These are phyloP conservation scores for Crypturellus undulatus DNA, from an alignment of 2,113 vertebrate genomes.

Conservation along the genomic window DNA sequence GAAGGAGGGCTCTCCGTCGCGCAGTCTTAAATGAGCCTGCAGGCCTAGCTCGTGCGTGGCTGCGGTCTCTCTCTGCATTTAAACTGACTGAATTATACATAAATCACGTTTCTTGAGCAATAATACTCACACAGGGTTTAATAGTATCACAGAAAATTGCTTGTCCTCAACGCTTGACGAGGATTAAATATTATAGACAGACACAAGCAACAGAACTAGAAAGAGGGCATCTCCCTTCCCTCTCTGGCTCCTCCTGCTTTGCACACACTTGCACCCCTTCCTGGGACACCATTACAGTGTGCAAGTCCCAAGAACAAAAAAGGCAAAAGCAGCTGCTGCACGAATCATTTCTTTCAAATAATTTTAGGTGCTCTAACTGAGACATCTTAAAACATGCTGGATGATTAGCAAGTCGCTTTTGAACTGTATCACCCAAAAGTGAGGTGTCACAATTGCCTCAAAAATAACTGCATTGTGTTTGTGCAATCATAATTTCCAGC, in stretches of 20 bases:
- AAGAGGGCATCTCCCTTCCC: not conserved
- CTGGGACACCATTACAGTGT: not conserved
- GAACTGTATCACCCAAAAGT: not conserved
- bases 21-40: not conserved
- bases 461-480: not conserved
- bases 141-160: not conserved
- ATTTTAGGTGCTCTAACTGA: not conserved
- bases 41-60: not conserved
- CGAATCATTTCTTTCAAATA: not conserved
- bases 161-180: not conserved
- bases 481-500: not conserved
- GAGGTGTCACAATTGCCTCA: not conserved
- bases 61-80: not conserved
- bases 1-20: not conserved
- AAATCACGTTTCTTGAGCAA: fast-evolving
- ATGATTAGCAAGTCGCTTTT: not conserved
- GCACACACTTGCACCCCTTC: not conserved
- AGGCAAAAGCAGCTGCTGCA: not conserved
- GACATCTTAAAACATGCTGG: not conserved
- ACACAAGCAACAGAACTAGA: not conserved
- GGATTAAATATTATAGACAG: not conserved
- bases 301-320: not conserved
- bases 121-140: not conserved
- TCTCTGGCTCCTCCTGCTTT: not conserved
- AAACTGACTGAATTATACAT: not conserved